A percentile compares a stretch with the other conserved stretches of the same genome.
These are phyloP conservation scores for Spodoptera exigua DNA, from an alignment of 2,888 invertebrate genomes.

Conservation along the genomic window DNA sequence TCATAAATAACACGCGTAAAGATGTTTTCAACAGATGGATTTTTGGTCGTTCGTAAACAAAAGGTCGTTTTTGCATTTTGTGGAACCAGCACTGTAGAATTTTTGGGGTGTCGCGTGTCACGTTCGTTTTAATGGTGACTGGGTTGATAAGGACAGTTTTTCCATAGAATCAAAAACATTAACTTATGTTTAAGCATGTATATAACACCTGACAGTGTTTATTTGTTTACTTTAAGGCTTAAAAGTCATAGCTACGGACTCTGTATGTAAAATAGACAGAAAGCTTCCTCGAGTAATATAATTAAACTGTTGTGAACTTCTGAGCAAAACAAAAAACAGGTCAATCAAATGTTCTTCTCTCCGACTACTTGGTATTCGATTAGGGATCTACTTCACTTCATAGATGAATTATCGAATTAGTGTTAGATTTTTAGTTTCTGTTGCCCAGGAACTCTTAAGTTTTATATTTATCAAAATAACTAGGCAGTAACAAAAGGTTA, in stretches of 20 bases:
- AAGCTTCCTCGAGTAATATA: slow-evolving; percentile 15
- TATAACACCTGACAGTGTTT: too few relatives aligned
- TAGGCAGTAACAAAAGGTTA: not conserved
- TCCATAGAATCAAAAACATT: too few relatives aligned
- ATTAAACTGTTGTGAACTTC: slow-evolving; percentile 21
- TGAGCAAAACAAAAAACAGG: slow-evolving; percentile 18
- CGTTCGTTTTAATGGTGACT: slow-evolving; percentile 15
- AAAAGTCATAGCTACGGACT: not conserved
- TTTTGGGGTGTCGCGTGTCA: slow-evolving; percentile 4
- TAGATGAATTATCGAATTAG: slow-evolving; percentile 23
- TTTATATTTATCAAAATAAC: slow-evolving; percentile 1
- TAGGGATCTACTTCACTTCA: slow-evolving; percentile 5
- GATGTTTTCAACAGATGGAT: slow-evolving; percentile 62
- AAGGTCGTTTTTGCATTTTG: slow-evolving; percentile 32
- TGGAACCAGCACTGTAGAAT: slow-evolving; percentile 24
- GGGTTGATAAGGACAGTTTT: not conserved
- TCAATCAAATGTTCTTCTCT: slow-evolving; percentile 22
- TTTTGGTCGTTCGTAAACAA: slow-evolving; percentile 48
- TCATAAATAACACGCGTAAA: slow-evolving; percentile 68
- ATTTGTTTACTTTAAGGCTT: not conserved
- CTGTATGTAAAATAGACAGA: slow-evolving; percentile 10
- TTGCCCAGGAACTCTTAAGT: not conserved
- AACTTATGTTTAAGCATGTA: too few relatives aligned
- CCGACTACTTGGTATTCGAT: slow-evolving; percentile 16
- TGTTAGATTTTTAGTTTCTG: not conserved